Conservation (phyloP, 2,797 vertebrate genomes). For the Anas acuta region DNA sequence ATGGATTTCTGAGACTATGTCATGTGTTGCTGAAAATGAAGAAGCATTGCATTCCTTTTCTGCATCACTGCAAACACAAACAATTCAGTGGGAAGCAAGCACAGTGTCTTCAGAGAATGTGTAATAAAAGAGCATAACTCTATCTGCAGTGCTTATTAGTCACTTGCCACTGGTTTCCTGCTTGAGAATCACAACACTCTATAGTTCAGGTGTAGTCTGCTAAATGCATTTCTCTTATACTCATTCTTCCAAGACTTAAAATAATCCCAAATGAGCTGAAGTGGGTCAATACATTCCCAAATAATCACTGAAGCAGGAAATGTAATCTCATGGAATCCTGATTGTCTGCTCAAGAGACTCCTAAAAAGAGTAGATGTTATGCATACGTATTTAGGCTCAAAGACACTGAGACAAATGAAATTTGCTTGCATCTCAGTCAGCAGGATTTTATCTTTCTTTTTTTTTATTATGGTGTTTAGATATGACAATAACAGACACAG, state of each 20-base stretch:
- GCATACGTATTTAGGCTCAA: background rate
- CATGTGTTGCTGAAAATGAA: background rate
- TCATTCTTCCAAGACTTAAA: conserved; percentile 4
- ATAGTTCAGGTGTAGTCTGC: background rate
- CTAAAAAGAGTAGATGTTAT: background rate
- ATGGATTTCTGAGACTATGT: background rate
- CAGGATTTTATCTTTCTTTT: background rate
- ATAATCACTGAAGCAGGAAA: conserved; percentile 49
- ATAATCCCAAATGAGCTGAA: conserved; percentile 19
- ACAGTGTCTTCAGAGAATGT: background rate
- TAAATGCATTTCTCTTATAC: conserved; percentile 2
- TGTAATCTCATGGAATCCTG: conserved; percentile 37
- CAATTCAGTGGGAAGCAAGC: background rate
- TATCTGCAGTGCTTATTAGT: background rate
- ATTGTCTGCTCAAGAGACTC: conserved; percentile 12
- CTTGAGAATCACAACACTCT: background rate
- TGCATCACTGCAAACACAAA: background rate
- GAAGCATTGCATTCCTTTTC: background rate
- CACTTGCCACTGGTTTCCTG: background rate
- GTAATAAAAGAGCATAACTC: background rate
- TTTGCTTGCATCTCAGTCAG: background rate
- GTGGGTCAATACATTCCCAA: background rate
- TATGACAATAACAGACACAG: background rate
- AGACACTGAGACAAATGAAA: background rate
- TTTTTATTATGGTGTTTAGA: background rate